Base-by-base conservation (phyloP, 1,140 invertebrate genomes). In the Brachionus manjavacas region DNA sequence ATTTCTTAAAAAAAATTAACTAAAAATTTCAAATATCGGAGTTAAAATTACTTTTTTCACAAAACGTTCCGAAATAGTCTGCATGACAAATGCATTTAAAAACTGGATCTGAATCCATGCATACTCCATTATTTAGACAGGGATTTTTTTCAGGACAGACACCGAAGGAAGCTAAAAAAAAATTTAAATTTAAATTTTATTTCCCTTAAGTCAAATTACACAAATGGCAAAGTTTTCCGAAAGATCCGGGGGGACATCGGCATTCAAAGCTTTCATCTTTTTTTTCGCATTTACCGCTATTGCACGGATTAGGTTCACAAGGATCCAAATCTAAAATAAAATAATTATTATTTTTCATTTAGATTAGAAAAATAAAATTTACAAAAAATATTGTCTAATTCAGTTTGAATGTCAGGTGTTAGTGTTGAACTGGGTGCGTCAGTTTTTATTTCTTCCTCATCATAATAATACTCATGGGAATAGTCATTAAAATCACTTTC, bases 181-280 rank as follows among this genome's bases (percentile, higher is more conserved):
- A 64, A 14, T 81, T 35, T 1, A 64, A 64, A 25, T 55, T 20
- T 11, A 43, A 14, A 7, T 55, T 35, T 43, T 39, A 55, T 6
- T 35, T 55, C 16, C 23, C 20, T 39, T 7, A 31, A 16, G 8
- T 28, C 8, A 25, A 70, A 70, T 84, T 70, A 84, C 83, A 55
- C 9, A 52, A 35, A 46, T 84, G 60, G 80, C 85, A 85, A 20
- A 20, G 43, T 28, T 74, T 70, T 43, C 85, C 85, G 20, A 49
- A 84, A 35, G 66, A 84, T n/a, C 85, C 85, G 9, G 46, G 43
- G 6, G 85, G 83, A 81, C 85, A 85, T 4, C 60, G 20, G 43
- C 85, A 85, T 43, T 79, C 31, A 49, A 79, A 85, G 16, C 16
- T 60, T 25, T 93, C 95, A 0, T 85, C 84, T 46, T 85, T 16